Evolutionary conservation across 1,140 invertebrate genomes (phyloP).

Genomic region (Cydia fagiglandana): DNA sequence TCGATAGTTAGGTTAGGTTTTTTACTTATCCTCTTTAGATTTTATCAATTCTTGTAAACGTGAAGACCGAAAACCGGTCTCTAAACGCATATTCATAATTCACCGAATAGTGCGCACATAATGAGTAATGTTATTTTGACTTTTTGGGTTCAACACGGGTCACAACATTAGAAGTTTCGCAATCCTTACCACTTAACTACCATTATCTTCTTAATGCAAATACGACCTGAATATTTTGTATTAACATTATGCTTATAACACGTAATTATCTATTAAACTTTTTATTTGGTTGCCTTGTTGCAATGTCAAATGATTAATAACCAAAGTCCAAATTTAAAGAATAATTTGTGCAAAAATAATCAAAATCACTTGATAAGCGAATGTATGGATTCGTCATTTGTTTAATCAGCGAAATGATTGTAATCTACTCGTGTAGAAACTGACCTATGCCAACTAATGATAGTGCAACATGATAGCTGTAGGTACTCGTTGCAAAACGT

Average conservation of each 20-base stretch:
- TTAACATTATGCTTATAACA: background rate
- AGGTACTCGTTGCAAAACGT: slow-evolving; percentile 24
- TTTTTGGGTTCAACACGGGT: slow-evolving; percentile 2
- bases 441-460: slow-evolving; percentile 66
- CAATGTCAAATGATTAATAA: background rate
- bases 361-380: background rate
- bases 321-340: background rate
- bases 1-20: background rate
- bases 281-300: background rate
- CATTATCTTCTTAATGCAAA: slow-evolving; percentile 9
- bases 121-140: background rate
- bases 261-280: background rate
- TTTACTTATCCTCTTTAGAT: background rate
- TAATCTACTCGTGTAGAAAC: slow-evolving; percentile 68
- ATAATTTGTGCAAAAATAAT: background rate
- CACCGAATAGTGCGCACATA: slow-evolving; percentile 8
- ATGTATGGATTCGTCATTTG: background rate
- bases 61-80: background rate
- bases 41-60: slow-evolving; percentile 1
- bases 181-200: background rate
- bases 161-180: background rate
- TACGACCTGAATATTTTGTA: slow-evolving; percentile 8
- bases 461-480: slow-evolving; percentile 47
- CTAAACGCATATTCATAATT: slow-evolving; percentile 13
- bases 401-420: slow-evolving; percentile 31